Base-by-base conservation (phyloP, 2,113 vertebrate species). In the Thomomys bottae region DNA sequence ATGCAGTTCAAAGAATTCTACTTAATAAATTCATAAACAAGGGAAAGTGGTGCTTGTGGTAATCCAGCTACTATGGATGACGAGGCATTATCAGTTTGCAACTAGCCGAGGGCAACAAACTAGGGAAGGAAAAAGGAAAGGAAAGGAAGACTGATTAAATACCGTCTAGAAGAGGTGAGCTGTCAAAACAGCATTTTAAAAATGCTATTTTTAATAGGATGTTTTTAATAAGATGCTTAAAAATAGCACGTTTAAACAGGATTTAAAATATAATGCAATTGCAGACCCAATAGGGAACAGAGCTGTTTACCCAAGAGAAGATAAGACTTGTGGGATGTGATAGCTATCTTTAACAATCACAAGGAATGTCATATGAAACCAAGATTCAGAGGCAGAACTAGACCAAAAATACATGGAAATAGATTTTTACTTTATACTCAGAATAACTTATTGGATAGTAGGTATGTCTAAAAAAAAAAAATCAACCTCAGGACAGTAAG, bases 271-370 rank as follows among this genome's bases (percentile, higher is more conserved):
- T 3, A 20, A 68, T 61, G 66, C 38, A 49, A 92, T 0, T 68
- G 12, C 20, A 81, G n/a, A 84, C 36, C 38, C 83, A 80, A 42
- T 84, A 93, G 20, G 54, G 79, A 86, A 66, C 17, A 80, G 76
- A 86, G 38, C 38, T 93, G 61, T 90, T 94, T 81, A 89, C 49
- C 34, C 54, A 83, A 93, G n/a, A 89, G 24, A 91, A 83, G 67
- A 80, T 32, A 80, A 92, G 40, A 89, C 76, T 89, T 26, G 68
- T 86, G 61, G 40, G n/a, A 89, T 81, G 8, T 54, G 75, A 93
- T 0, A 85, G 42, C 26, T 17, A 67, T 79, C 90, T 84, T 88
- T 72, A 93, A 81, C 34, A 73, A 88, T 67, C 63, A 77, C 30
- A 91, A 91, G 54, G 32, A 18, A 76, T 57, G 59, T 34, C 66